Evolutionary conservation across 1,140 invertebrate genomes (phyloP), one percentile per base, ranked within the genome.

Genomic region (Solen grandis): DNA sequence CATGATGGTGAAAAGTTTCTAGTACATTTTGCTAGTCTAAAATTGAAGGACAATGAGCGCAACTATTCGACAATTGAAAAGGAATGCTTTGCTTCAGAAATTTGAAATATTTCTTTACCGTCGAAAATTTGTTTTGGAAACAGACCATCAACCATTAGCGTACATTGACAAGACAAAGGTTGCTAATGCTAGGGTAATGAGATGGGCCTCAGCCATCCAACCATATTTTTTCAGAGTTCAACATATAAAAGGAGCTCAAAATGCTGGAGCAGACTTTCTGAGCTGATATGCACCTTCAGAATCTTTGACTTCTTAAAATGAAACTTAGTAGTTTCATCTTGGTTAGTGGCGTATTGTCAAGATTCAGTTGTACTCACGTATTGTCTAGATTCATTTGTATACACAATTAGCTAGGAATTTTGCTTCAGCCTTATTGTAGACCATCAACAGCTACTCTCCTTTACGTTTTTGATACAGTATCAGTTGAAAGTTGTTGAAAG

Each of bases 31-130:
- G 63, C 66, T 0, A 83, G 75, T 33, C 78, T 68, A 38, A 85
- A 84, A 33, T 60, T 87, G 5, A 22, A 52, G 1, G 14, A 19
- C 14, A 36, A 52, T 13, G 82, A 87, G 50, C 22, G 46, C 27
- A 82, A 78, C 13, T 92, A 93, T 72, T 86, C 87, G 0, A 90
- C 87, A 0, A 90, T 89, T 10, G 93, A 94, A 76, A 86, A 85
- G 60, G 92, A 93, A 81, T 85, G 83, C 41, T 72, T 92, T 35
- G 92, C 90, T 93, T 5, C 69, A 89, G 36, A 91, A 92, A 55
- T 93, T 93, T 76, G 62, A 88, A 25, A 82, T 81, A 14, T 94
- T 92, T 83, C 16, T 85, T 1, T 85, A 75, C 63, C 81, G 81
- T 3, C 57, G n/a, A 19, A 27, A 68, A 10, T 83, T 83, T 35